Percentiles rank a stretch among this genome's conserved stretches.
Conservation (phyloP, 2,113 vertebrate species). For the Sterrhoptilus dennistouni region DNA sequence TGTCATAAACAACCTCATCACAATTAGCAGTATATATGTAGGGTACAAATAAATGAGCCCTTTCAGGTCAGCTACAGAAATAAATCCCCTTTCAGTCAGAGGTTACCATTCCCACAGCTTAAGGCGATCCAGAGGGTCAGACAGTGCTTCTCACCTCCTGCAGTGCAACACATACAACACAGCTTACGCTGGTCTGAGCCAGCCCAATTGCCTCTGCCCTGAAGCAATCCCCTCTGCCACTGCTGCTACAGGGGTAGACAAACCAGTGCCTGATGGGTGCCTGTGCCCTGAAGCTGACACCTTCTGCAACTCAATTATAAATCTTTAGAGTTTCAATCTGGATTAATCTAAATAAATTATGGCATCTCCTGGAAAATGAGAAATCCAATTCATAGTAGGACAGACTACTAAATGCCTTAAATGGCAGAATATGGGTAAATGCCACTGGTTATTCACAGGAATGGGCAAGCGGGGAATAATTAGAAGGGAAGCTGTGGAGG, state of each 20-base stretch:
- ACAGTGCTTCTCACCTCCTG: not conserved
- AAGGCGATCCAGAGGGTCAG: not conserved
- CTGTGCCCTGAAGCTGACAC: not conserved
- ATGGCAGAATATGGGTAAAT: conserved; percentile 42
- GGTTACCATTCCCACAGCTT: not conserved
- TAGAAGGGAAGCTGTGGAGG: conserved; percentile 29
- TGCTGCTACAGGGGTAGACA: fast-evolving
- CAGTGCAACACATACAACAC: not conserved
- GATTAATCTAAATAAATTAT: not conserved
- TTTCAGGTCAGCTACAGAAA: not conserved
- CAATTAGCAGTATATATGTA: not conserved
- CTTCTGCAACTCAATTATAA: not conserved
- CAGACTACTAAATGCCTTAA: conserved; percentile 15
- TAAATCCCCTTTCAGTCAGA: not conserved
- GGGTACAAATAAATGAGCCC: not conserved
- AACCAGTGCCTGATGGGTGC: not conserved
- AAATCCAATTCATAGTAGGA: not conserved
- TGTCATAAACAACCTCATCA: not conserved
- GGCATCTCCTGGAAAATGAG: not conserved
- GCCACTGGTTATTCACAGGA: conserved; percentile 30
- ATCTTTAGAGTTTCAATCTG: not conserved
- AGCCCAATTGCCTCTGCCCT: not conserved
- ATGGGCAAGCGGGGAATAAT: conserved; percentile 45
- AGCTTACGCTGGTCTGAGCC: not conserved
- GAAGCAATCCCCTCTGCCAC: not conserved